phyloP scores from a whole-genome alignment of 2,797 vertebrate genomes.

The Psittacula derbiana region DNA sequence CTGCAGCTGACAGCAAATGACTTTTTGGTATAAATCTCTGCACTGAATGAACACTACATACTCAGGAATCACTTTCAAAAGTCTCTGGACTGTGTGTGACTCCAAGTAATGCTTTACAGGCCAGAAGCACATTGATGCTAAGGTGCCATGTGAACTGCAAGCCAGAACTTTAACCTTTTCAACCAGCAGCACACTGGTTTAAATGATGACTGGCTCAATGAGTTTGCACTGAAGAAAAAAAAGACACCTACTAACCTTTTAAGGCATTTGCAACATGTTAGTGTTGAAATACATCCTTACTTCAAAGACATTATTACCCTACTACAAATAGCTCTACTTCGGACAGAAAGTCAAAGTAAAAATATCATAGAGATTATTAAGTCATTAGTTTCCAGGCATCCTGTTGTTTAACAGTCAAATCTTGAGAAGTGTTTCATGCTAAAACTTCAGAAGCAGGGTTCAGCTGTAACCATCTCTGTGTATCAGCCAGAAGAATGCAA shows the following conservation, averaged over 20 bases:
- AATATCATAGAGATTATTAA: background rate
- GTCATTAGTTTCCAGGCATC: background rate
- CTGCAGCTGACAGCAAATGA: background rate
- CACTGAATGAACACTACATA: background rate
- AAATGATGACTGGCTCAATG: background rate
- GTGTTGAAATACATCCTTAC: background rate
- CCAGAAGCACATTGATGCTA: background rate
- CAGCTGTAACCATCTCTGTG: background rate
- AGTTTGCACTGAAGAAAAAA: background rate
- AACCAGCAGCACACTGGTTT: background rate
- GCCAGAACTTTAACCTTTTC: background rate
- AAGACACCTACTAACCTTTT: background rate
- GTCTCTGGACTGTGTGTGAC: background rate
- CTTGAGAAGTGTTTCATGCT: background rate
- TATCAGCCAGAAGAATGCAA: background rate
- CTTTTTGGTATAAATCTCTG: background rate
- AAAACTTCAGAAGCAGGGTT: background rate
- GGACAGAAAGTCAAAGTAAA: conserved; percentile 3
- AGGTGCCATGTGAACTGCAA: background rate
- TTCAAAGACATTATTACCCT: background rate
- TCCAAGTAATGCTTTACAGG: background rate
- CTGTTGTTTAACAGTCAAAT: background rate
- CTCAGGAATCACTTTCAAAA: background rate
- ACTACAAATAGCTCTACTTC: background rate
- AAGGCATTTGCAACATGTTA: background rate